Evolutionary conservation across 1,140 invertebrate species (phyloP), one percentile per base, ranked within the genome.

Genomic region (Panulirus ornatus): DNA sequence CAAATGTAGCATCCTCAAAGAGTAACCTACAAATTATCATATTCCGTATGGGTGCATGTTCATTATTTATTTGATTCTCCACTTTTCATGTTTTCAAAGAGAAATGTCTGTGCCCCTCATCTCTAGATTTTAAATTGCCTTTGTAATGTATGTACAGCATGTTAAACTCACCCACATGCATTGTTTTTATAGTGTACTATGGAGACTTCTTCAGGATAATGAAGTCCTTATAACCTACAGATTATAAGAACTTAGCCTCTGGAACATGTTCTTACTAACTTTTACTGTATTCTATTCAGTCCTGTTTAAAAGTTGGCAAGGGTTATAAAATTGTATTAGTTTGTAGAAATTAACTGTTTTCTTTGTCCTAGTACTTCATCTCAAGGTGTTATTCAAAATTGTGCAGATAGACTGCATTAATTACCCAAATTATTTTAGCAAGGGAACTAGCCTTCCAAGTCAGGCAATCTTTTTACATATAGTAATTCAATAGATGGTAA

Each of bases 251-350:
- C 44, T 78, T 47, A 78, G 75, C 40, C 75, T 76, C 75, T 76
- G 75, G 75, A 78, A 78, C 75, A 78, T 78, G 75, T 78, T 78
- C 75, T 78, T 78, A 78, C 75, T 78, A 78, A 78, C 75, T 47
- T 78, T 40, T 76, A 78, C 11, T 78, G 75, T 78, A 30, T n/a
- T 78, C 75, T 78, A 78, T 78, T 78, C 75, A 78, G 75, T 78
- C 40, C 75, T 78, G 75, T 78, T 78, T 36, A 78, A 78, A 76
- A 30, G 75, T 78, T 78, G 75, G 75, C 75, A 38, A 78, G 75
- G 75, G 75, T 78, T 47, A 78, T 78, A 78, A 78, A 78, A 78
- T 78, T 66, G 58, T 66, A 78, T 78, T 78, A 78, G 75, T 78
- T 78, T 78, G 75, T 78, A 78, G 75, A 78, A 78, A 78, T 27